Evolutionary conservation across 2,888 invertebrate species (phyloP).

Genomic region (Scaptomyza caliginosa): DNA sequence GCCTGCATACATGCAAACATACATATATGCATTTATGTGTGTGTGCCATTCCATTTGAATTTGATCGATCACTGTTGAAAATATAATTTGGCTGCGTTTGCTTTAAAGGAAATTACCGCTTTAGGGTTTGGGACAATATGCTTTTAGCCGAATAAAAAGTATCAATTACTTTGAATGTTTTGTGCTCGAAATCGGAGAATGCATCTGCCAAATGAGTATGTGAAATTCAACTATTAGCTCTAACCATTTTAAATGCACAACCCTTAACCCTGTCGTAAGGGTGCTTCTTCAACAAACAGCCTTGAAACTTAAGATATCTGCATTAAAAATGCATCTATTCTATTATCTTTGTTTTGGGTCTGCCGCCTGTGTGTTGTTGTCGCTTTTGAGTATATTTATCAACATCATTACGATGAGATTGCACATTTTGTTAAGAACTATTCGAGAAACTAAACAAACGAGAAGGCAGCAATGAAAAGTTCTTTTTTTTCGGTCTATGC

Average conservation of each 20-base stretch:
- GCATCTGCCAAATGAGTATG: constrained; percentile 31
- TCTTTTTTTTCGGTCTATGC: neutral
- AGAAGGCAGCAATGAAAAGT: constrained; percentile 17
- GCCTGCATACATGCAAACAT: constrained; percentile 29
- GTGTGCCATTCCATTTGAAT: constrained; percentile 40
- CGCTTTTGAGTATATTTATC: constrained; percentile 58
- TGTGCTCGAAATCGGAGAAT: constrained; percentile 34
- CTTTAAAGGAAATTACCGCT: constrained; percentile 44
- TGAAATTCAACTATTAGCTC: neutral
- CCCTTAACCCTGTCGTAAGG: constrained; percentile 30
- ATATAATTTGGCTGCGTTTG: constrained; percentile 44
- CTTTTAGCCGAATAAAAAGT: constrained; percentile 41
- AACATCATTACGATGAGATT: constrained; percentile 74
- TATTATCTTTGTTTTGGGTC: constrained; percentile 47
- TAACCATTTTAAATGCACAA: constrained; percentile 1
- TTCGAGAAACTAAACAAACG: constrained; percentile 69
- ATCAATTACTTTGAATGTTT: constrained; percentile 58
- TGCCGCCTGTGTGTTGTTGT: constrained; percentile 23
- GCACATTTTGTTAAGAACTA: constrained; percentile 76
- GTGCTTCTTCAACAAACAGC: constrained; percentile 37
- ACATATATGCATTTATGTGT: neutral
- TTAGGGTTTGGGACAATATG: neutral
- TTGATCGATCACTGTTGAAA: constrained; percentile 72
- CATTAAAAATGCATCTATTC: constrained; percentile 54
- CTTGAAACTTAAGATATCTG: constrained; percentile 55